Evolutionary conservation across 2,888 invertebrate genomes (phyloP), one percentile per base, ranked within the genome.

Genomic region (Drosophila pseudotalamancana): DNA sequence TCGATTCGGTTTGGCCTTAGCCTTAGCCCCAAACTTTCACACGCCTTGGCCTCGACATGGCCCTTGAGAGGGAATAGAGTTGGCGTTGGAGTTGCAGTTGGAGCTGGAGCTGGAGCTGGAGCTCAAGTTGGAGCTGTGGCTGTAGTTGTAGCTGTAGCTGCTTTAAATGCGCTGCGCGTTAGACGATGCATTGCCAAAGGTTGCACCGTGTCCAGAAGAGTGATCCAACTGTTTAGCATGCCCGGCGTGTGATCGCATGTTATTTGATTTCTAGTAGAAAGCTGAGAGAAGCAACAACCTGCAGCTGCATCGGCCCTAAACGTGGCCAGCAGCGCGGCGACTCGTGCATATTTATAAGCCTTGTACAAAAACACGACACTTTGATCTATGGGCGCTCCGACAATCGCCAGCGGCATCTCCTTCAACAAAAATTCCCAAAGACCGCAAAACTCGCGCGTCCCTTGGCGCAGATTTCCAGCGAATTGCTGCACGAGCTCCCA

Each of bases 321-420:
- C 42, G 64, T 42, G 45, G 46, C 31, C 46, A 34, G 16, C 27
- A 37, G 27, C 27, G 32, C 32, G 35, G 40, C 40, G 25, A 11
- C 27, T 43, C 60, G 29, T 77, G 73, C 72, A 83, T 86, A 83
- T 81, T 86, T 86, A 86, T 86, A 74, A 77, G 80, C 45, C 48
- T 43, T 29, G 23, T 14, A 40, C n/a, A 43, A 71, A 65, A 70
- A 81, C 80, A 85, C 77, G 86, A 86, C 81, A 81, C 81, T 81
- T 81, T 81, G 81, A 81, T 81, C 84, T 86, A 81, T 83, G 64
- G 56, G 43, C 69, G 67, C 72, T 59, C 40, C 71, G 59, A 51
- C 70, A 72, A 69, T 75, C 73, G 73, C 34, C 70, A 56, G 57
- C 53, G 69, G 71, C 73, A 73, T 71, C 71, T 72, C 14, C 72